Evolutionary conservation across 1,140 invertebrate genomes (phyloP), one percentile per base, ranked within the genome.

Genomic region (Apis florea): DNA sequence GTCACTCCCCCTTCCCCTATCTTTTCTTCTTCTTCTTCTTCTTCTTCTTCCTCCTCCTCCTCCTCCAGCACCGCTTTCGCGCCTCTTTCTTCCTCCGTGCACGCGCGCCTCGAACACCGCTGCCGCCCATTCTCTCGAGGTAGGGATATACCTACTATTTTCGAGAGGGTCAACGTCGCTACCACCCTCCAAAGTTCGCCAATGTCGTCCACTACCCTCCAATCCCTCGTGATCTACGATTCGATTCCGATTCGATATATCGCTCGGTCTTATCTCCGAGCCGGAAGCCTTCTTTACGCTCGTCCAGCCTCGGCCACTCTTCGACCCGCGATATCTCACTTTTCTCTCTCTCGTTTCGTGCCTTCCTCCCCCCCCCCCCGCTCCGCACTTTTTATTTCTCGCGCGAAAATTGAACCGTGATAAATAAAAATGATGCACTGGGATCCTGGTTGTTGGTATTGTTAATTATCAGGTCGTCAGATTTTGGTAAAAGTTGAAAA

Each of bases 161-260:
- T 73, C 64, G 74, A 51, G 74, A 61, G 61, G 74, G 69, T 75
- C 69, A 72, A 24, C 54, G 40, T 40, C 79, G 31, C 40, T 6
- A 6, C 31, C 31, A 68, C 58, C 66, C 70, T 85, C 79, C 15
- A 61, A 64, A 70, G 59, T 79, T 64, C 17, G 58, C 51, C 56
- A 53, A 40, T 51, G 54, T 70, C 71, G 80, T 85, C 84, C 84
- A 85, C 85, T 59, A 26, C 51, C 19, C 80, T 83, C 80, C 80
- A 82, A 84, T 74, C 83, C 80, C 82, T 40, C 61, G 79, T 89
- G 85, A 89, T 89, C 81, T 86, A 85, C 83, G 84, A 88, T 89
- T 83, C 87, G 83, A 89, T 89, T 86, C 74, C 76, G 76, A 78
- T 79, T 61, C 85, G 79, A 84, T 84, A 87, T 87, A 87, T 85